phyloP scores from a whole-genome alignment of 2,888 invertebrate species.

The Drosophila prolongata region DNA sequence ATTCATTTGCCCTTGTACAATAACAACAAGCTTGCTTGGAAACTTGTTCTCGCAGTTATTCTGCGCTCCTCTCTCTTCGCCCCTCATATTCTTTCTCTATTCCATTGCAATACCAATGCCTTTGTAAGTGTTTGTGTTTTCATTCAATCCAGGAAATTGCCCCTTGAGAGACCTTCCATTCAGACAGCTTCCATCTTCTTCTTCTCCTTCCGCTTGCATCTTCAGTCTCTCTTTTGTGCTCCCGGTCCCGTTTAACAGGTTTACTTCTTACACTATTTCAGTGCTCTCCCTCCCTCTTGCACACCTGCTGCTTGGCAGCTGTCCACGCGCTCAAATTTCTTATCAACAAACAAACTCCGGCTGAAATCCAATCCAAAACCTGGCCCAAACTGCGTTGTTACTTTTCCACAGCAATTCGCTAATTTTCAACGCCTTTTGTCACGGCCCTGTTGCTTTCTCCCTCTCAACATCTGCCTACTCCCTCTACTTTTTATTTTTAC shows the following conservation, averaged over 20 bases:
- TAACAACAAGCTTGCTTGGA: constrained; percentile 46
- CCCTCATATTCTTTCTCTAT: constrained; percentile 18
- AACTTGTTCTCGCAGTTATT: constrained; percentile 42
- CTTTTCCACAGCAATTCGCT: constrained; percentile 33
- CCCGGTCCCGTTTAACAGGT: constrained; percentile 69
- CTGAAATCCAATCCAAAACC: constrained; percentile 34
- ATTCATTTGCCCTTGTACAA: constrained; percentile 71
- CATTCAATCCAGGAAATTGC: constrained; percentile 39
- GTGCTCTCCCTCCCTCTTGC: constrained; percentile 15
- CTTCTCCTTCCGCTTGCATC: constrained; percentile 51
- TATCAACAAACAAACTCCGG: constrained; percentile 51
- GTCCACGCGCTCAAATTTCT: constrained; percentile 67
- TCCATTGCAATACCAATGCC: constrained; percentile 30
- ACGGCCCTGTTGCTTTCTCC: constrained; percentile 41
- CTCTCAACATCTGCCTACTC: constrained; percentile 7
- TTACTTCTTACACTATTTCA: constrained; percentile 39
- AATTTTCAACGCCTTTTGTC: constrained; percentile 45
- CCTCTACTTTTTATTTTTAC: constrained; percentile 6
- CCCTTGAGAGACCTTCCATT: constrained; percentile 49
- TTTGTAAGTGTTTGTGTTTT: constrained; percentile 7
- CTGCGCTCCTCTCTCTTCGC: neutral
- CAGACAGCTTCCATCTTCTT: constrained; percentile 39
- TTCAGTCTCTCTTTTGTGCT: constrained; percentile 26
- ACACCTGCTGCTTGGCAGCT: constrained; percentile 70
- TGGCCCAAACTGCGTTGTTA: constrained; percentile 47